Evolutionary conservation across 2,888 invertebrate species (phyloP).

Genomic region (Pterobdella sp.): DNA sequence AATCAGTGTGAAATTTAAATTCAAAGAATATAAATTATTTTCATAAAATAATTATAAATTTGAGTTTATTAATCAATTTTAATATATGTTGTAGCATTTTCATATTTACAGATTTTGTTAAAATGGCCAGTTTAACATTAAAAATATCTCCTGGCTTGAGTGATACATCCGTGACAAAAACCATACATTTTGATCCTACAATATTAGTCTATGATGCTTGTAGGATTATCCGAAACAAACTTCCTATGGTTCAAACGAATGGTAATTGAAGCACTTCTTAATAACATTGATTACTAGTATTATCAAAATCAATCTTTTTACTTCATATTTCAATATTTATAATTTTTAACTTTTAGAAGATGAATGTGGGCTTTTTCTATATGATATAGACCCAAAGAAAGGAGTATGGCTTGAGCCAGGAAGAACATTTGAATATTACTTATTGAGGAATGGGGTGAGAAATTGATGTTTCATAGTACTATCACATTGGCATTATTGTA

Average conservation of each 20-base stretch:
- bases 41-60: too few species aligned
- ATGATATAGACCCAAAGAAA: conserved; percentile 91
- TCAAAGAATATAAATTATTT: too few species aligned
- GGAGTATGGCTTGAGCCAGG: conserved; percentile 88
- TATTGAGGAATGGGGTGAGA: conserved; percentile 73
- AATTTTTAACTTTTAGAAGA: conserved; percentile 60
- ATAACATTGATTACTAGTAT: not conserved
- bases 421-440: conserved; percentile 88
- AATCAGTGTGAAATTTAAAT: too few species aligned
- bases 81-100: not conserved
- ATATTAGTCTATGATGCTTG: conserved; percentile 92
- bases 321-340: not conserved
- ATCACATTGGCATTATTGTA: too few species aligned
- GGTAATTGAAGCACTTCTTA: not conserved
- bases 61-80: not conserved
- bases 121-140: conserved; percentile 54
- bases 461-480: not conserved
- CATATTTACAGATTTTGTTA: not conserved
- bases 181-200: conserved; percentile 92
- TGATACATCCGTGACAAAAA: conserved; percentile 68
- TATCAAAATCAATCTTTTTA: conserved; percentile 3
- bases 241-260: conserved; percentile 54
- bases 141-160: conserved; percentile 54
- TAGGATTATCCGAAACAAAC: conserved; percentile 86
- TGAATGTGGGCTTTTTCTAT: conserved; percentile 91